phyloP scores from a whole-genome alignment of 2,113 vertebrate species.

The cat (Felis catus) region DNA sequence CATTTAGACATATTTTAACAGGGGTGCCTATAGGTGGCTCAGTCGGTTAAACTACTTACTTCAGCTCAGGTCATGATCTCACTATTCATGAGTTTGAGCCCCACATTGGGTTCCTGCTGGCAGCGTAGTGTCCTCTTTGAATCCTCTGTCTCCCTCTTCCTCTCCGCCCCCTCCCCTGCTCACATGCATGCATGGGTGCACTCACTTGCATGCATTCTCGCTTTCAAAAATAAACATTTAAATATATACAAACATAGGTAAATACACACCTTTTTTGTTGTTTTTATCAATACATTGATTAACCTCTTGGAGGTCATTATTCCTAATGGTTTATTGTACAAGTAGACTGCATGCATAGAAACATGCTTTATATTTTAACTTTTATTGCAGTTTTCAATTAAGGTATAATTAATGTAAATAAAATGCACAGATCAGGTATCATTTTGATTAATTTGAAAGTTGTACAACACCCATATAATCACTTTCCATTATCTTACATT shows the following conservation, averaged over 20 bases:
- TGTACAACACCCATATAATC: neutral
- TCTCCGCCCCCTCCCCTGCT: no score
- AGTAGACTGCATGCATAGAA: neutral
- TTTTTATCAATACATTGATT: neutral
- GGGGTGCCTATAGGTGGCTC: no score
- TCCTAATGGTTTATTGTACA: neutral
- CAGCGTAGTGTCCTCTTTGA: no score
- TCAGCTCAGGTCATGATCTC: no score
- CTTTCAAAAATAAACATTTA: no score
- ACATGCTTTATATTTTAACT: neutral
- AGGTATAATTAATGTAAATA: neutral
- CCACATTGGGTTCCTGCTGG: no score
- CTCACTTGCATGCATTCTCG: no score
- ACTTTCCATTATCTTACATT: neutral
- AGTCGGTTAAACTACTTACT: no score
- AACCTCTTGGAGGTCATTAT: neutral
- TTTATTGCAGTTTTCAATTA: neutral
- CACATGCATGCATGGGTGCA: no score
- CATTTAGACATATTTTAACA: neutral
- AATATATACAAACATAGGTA: neutral
- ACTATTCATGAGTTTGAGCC: no score
- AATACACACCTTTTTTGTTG: neutral
- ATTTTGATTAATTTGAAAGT: neutral
- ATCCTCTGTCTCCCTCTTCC: no score
- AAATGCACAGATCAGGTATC: neutral